A percentile compares a stretch with the other conserved stretches of the same genome.
phyloP scores from a whole-genome alignment of 2,888 invertebrate genomes.

The Nomada ruficornis region DNA sequence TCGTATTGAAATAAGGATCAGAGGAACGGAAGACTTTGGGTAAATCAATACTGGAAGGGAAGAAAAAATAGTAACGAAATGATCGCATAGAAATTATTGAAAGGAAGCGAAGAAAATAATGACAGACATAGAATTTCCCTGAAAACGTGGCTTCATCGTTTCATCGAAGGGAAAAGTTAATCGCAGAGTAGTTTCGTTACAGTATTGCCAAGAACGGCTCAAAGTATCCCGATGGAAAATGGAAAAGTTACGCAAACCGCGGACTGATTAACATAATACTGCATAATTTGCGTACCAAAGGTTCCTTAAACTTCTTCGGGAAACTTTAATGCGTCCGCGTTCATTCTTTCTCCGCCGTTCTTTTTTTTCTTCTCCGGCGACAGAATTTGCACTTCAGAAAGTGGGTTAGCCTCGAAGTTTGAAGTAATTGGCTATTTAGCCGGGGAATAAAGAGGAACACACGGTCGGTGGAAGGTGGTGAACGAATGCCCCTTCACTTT shows the following conservation, averaged over 20 bases:
- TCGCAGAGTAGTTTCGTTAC: slow-evolving; percentile 20
- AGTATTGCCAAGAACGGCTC: slow-evolving; percentile 2
- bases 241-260: slow-evolving; percentile 26
- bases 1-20: neutral
- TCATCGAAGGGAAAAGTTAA: slow-evolving; percentile 19
- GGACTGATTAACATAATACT: slow-evolving; percentile 47
- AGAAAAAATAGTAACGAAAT: too few relatives aligned
- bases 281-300: slow-evolving; percentile 45
- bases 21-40: neutral
- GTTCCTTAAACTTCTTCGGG: slow-evolving; percentile 21
- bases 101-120: too few relatives aligned
- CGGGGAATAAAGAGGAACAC: slow-evolving; percentile 10
- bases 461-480: neutral
- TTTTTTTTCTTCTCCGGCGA: neutral
- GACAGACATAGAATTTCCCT: neutral
- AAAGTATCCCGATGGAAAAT: slow-evolving; percentile 6
- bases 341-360: neutral
- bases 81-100: too few relatives aligned
- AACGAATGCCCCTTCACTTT: neutral
- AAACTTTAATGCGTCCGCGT: slow-evolving; percentile 31
- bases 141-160: neutral
- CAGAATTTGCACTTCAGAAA: slow-evolving; percentile 38
- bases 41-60: too few relatives aligned
- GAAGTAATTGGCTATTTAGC: slow-evolving; percentile 28
- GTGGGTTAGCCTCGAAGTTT: slow-evolving; percentile 32